Base-by-base conservation (phyloP, 2,113 vertebrate species). In the Argyrosomus japonicus region DNA sequence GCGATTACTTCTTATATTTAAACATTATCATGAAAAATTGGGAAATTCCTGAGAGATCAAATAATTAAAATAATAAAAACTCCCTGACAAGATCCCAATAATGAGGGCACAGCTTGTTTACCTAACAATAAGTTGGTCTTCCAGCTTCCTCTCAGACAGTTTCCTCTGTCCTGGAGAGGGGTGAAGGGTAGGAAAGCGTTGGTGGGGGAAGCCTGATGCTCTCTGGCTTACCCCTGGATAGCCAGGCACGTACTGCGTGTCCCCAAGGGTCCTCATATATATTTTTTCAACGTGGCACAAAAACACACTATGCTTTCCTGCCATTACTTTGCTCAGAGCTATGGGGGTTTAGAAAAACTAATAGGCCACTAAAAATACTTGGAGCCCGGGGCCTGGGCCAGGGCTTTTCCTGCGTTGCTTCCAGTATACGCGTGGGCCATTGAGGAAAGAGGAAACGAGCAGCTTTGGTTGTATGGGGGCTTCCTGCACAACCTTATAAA, bases 401-500 rank as follows among this genome's bases (percentile, higher is more conserved):
- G 71, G 86, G 86, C 84, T 65, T 90, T 94, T 95, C 93, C 95
- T 94, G 93, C 88, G 74, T 19, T 60, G 88, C 90, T 94, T 95
- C 93, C 92, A 94, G 84, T 73, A 69, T 73, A 29, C 88, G 88
- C 92, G 94, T 95, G 95, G 95, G 93, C 93, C 84, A 90, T 87
- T 89, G 86, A 91, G 92, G 93, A 93, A 95, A 93, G 88, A 94
- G 95, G 94, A 96, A 95, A 92, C 86, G 57, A 93, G 90, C 75
- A 40, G 75, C 90, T 80, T 74, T 85, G 91, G 68, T 91, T 83
- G 82, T 89, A 89, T 73, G 89, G 84, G 84, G 81, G 92, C 92
- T 95, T 95, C 95, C 95, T 94, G 93, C 80, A 45, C 84, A 14
- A 93, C 88, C 25, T 94, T 95, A 95, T 95, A 95, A 95, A 95